These are phyloP conservation scores for Teleopsis dalmanni DNA, from an alignment of 1,140 invertebrate species.

Conservation along the genomic window DNA sequence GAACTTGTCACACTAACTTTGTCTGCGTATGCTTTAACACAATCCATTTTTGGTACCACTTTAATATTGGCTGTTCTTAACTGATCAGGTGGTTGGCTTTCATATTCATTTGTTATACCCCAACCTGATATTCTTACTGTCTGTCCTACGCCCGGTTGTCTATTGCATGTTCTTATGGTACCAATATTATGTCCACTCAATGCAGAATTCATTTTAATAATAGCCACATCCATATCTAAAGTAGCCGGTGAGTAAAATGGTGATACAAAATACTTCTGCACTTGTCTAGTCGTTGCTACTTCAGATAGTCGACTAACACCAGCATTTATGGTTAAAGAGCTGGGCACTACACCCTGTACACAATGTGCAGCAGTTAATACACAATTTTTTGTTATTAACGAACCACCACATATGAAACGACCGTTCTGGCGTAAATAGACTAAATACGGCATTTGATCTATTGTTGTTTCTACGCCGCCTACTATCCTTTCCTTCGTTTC, in stretches of 20 bases:
- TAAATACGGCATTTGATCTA: conserved; percentile 28
- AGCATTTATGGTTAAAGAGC: conserved; percentile 24
- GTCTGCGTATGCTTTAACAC: conserved; percentile 25
- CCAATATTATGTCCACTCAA: conserved; percentile 17
- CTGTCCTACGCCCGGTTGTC: conserved; percentile 16
- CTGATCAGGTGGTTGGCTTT: conserved; percentile 21
- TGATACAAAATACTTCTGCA: conserved; percentile 16
- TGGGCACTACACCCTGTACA: conserved; percentile 13
- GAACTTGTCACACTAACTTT: conserved; percentile 25
- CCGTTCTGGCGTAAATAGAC: conserved; percentile 23
- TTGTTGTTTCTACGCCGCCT: conserved; percentile 26
- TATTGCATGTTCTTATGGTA: conserved; percentile 19
- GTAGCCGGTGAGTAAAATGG: conserved; percentile 15
- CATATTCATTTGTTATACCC: conserved; percentile 26
- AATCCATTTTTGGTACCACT: conserved; percentile 21
- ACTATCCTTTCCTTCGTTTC: conserved; percentile 26
- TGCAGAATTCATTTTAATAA: conserved; percentile 17
- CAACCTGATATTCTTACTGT: conserved; percentile 33
- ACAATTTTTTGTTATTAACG: conserved; percentile 21
- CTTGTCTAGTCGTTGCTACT: conserved; percentile 2
- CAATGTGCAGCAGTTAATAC: conserved; percentile 33
- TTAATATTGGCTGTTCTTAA: conserved; percentile 26
- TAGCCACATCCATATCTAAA: conserved; percentile 37
- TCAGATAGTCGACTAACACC: conserved; percentile 25
- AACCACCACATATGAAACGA: conserved; percentile 30